Base-by-base conservation (phyloP, 2,113 vertebrate genomes). In the Triplophysa rosa region DNA sequence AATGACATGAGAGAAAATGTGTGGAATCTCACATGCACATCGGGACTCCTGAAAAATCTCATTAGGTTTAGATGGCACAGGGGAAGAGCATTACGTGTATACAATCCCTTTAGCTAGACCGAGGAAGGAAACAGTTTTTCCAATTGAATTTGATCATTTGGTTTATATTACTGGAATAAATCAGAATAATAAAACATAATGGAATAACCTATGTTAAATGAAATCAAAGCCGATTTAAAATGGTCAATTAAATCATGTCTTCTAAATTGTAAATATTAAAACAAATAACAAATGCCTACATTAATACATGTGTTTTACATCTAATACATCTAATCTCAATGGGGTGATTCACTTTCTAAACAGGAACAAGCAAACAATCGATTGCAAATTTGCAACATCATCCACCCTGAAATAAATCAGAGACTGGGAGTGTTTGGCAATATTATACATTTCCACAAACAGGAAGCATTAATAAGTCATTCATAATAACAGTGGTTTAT, bases 11-110 rank as follows among this genome's bases (percentile, higher is more conserved):
- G 49, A 76, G 21, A 40, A 67, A 37, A 67, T 6, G 56, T 70
- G 77, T 49, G 47, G 65, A 67, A 76, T 65, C 23, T 79, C 58
- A n/a, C 58, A 62, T 42, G 54, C 0, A 61, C 52, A 42, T 59
- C n/a, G 33, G 37, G 42, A 37, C 14, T 65, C 74, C 49, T 63
- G 69, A 42, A n/a, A 45, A 81, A 33, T n/a, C 63, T 67, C 79
- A 67, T 40, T 26, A 67, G 74, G 64, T 29, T 21, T 8, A 14
- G 64, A 29, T 23, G 21, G n/a, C 72, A n/a, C 21, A 74, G 2
- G 65, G 10, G 9, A 62, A 16, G 16, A 4, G 4, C 10, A 65
- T 58, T 66, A 63, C 13, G 42, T 71, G 56, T 17, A 56, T 16
- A 49, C 1, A 5, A 59, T 71, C 29, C 40, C 54, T 56, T 71